Conservation (phyloP, 64 coral and sea anemone species). For the Stylophora pistillata region DNA sequence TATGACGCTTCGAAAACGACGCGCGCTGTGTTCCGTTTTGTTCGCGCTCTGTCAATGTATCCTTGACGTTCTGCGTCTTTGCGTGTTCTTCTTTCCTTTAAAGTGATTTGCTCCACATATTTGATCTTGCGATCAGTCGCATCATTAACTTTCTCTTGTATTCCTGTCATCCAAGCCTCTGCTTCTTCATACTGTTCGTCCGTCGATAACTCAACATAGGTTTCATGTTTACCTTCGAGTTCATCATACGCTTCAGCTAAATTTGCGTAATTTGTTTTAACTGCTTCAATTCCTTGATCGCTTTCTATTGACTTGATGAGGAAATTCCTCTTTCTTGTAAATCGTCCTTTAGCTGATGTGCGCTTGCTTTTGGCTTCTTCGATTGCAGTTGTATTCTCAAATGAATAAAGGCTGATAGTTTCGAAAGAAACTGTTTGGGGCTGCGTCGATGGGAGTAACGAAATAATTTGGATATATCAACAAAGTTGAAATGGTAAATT, state of each 20-base stretch:
- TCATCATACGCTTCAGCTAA: constrained; percentile 13
- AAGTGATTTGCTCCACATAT: constrained; percentile 28
- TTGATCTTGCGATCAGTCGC: constrained; percentile 19
- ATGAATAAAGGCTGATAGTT: too few relatives aligned
- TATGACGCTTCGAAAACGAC: neutral
- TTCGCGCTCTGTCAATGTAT: constrained; percentile 22
- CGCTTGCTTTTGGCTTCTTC: constrained; percentile 33
- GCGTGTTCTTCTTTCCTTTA: constrained; percentile 4
- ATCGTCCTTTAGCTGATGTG: constrained; percentile 2
- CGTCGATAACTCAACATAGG: neutral
- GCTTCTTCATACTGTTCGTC: constrained; percentile 27
- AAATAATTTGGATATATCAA: too few relatives aligned
- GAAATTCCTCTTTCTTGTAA: constrained; percentile 26
- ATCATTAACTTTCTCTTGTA: constrained; percentile 55
- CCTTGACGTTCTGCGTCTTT: neutral
- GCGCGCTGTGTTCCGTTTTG: constrained; percentile 28
- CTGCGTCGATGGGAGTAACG: too few relatives aligned
- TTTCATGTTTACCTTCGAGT: constrained; percentile 41
- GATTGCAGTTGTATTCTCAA: too few relatives aligned
- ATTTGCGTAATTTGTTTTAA: constrained; percentile 3
- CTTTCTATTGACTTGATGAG: constrained; percentile 18
- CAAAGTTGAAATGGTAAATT: too few relatives aligned
- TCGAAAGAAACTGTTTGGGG: too few relatives aligned
- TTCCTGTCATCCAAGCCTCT: constrained; percentile 31
- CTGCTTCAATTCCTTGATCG: constrained; percentile 1